Percentiles rank a stretch among this genome's conserved stretches.
These are phyloP conservation scores for Callocephalon fimbriatum DNA, from an alignment of 2,113 vertebrate species.

Conservation along the genomic window DNA sequence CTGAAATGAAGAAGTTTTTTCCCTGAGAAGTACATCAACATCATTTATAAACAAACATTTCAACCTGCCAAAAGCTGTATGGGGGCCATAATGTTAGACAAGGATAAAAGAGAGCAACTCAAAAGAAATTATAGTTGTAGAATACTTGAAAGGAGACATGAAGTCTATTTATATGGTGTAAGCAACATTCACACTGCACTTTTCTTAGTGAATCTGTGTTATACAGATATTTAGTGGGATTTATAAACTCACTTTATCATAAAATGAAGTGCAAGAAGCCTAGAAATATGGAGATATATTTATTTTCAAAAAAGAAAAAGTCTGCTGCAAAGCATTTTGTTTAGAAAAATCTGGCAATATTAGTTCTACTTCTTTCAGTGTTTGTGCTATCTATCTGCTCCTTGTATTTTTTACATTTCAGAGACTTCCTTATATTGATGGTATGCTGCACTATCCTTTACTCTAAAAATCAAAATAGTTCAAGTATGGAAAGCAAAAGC, in stretches of 20 bases:
- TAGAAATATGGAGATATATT: background rate
- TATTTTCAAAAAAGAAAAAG: background rate
- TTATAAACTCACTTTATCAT: background rate
- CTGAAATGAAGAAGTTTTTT: background rate
- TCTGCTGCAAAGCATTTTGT: background rate
- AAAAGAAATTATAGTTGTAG: background rate
- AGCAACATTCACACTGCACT: background rate
- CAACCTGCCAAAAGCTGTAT: background rate
- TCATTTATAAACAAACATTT: background rate
- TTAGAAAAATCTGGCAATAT: background rate
- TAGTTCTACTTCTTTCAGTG: background rate
- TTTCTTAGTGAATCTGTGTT: background rate
- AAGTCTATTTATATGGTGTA: background rate
- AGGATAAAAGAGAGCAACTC: background rate
- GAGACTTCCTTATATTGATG: background rate
- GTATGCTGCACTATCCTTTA: background rate
- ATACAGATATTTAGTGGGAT: background rate
- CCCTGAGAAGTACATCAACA: background rate
- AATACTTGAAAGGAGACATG: background rate
- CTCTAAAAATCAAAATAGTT: slow-evolving; percentile 2
- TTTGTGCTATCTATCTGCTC: background rate
- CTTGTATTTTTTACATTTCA: background rate
- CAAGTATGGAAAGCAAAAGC: background rate
- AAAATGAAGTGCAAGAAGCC: background rate
- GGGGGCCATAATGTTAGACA: background rate